These are phyloP conservation scores for Liopterus haemorrhoidalis DNA, from an alignment of 2,888 invertebrate species.

Conservation along the genomic window DNA sequence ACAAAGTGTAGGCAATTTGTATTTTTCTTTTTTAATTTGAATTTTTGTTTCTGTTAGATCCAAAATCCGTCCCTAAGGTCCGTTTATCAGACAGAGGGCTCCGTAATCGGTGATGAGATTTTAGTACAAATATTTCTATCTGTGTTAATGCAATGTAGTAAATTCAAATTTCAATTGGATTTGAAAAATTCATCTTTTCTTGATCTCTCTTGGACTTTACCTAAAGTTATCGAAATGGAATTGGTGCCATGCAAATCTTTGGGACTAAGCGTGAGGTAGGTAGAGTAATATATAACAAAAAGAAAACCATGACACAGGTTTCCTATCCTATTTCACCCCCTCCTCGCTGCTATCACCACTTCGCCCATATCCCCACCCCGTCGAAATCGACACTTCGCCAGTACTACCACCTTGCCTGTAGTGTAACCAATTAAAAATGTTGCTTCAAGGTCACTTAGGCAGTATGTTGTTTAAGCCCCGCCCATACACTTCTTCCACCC, in stretches of 20 bases:
- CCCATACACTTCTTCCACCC: too few species aligned
- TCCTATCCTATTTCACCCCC: too few species aligned
- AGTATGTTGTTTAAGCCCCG: too few species aligned
- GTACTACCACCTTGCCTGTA: too few species aligned
- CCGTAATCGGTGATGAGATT: constrained; percentile 59
- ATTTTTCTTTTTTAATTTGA: not conserved
- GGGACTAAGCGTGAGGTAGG: constrained; percentile 55
- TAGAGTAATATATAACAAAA: constrained; percentile 7
- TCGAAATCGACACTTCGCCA: not conserved
- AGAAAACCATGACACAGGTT: not conserved
- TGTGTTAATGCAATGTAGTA: constrained; percentile 50
- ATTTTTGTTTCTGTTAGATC: constrained; percentile 29
- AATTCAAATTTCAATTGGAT: constrained; percentile 50
- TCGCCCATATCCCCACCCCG: too few species aligned
- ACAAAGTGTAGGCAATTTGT: not conserved
- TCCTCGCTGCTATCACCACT: too few species aligned
- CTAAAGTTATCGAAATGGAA: constrained; percentile 50
- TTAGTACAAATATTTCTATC: constrained; percentile 54
- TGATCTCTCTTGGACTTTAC: constrained; percentile 58
- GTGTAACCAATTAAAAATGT: too few species aligned
- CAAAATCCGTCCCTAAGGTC: constrained; percentile 13
- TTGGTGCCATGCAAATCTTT: constrained; percentile 58
- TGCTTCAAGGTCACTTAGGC: too few species aligned
- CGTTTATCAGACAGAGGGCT: constrained; percentile 41
- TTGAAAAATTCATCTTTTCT: constrained; percentile 55